phyloP scores from a whole-genome alignment of 2,888 invertebrate species.

The Heliothis peltigera region DNA sequence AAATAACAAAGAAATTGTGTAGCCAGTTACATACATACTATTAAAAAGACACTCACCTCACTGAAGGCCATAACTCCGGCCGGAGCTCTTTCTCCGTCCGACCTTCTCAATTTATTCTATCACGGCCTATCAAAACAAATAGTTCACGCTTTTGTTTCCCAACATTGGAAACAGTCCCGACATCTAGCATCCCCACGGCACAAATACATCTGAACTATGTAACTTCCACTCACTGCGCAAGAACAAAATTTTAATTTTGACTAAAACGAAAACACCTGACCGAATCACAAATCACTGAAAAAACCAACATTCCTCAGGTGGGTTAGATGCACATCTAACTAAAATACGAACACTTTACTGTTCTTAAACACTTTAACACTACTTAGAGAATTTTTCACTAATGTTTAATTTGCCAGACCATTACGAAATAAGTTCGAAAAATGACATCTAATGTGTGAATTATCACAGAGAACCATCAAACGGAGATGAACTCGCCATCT shows the following conservation, averaged over 20 bases:
- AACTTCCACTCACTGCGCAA: conserved; percentile 89
- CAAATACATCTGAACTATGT: conserved; percentile 88
- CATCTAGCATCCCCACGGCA: conserved; percentile 88
- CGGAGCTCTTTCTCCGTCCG: conserved; percentile 89
- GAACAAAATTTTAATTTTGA: conserved; percentile 88
- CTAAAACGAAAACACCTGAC: conserved; percentile 90
- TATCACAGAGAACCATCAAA: conserved; percentile 86
- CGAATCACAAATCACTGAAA: conserved; percentile 91
- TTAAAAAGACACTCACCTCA: conserved; percentile 90
- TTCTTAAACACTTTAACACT: conserved; percentile 75
- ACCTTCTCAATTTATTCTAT: conserved; percentile 86
- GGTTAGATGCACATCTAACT: conserved; percentile 86
- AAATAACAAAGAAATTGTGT: conserved; percentile 51
- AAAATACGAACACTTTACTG: conserved; percentile 69
- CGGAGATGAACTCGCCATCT: conserved; percentile 90
- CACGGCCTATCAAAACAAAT: conserved; percentile 89
- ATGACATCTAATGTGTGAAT: conserved; percentile 82
- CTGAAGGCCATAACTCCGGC: conserved; percentile 94
- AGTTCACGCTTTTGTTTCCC: conserved; percentile 89
- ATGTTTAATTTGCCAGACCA: conserved; percentile 72
- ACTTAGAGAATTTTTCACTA: conserved; percentile 71
- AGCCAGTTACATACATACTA: conserved; percentile 53
- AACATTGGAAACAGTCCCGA: conserved; percentile 89
- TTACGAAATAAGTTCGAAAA: conserved; percentile 82
- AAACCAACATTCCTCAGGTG: conserved; percentile 92